phyloP scores from a whole-genome alignment of 2,888 invertebrate species.

The Hirudinaria manillensis region DNA sequence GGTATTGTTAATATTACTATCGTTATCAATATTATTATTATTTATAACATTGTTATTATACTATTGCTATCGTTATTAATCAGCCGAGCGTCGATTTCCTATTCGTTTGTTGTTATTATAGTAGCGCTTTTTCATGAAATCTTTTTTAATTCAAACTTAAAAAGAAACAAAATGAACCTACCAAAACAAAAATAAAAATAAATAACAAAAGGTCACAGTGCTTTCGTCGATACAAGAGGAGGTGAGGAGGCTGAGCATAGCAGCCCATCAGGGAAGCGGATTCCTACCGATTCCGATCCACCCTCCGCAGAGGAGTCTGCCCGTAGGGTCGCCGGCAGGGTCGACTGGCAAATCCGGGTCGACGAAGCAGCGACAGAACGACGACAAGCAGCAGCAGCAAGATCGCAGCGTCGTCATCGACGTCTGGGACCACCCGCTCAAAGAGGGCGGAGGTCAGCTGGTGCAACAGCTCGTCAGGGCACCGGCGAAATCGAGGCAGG shows the following conservation, averaged over 20 bases:
- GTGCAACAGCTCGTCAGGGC: slow-evolving; percentile 7
- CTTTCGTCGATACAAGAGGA: slow-evolving; percentile 49
- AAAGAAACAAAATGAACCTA: not conserved
- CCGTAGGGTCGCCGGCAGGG: slow-evolving; percentile 21
- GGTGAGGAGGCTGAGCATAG: slow-evolving; percentile 35
- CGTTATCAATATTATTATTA: no score
- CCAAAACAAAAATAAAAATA: not conserved
- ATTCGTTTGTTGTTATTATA: not conserved
- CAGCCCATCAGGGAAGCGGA: slow-evolving; percentile 30
- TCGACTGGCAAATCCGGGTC: not conserved
- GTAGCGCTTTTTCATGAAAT: not conserved
- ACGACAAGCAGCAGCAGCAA: slow-evolving; percentile 1
- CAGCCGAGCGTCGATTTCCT: not conserved
- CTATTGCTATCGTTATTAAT: not conserved
- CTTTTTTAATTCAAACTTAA: no score
- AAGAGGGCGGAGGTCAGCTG: slow-evolving; percentile 5
- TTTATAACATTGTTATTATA: not conserved
- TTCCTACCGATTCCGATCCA: slow-evolving; percentile 26
- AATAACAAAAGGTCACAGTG: slow-evolving; percentile 45
- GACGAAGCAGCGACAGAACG: not conserved
- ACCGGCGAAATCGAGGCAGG: not conserved
- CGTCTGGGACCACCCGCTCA: not conserved
- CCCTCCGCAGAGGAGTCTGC: slow-evolving; percentile 17
- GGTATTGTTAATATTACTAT: no score
- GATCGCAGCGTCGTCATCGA: not conserved